Evolutionary conservation across 2,113 vertebrate genomes (phyloP).

Genomic region (Macquaria ambigua): DNA sequence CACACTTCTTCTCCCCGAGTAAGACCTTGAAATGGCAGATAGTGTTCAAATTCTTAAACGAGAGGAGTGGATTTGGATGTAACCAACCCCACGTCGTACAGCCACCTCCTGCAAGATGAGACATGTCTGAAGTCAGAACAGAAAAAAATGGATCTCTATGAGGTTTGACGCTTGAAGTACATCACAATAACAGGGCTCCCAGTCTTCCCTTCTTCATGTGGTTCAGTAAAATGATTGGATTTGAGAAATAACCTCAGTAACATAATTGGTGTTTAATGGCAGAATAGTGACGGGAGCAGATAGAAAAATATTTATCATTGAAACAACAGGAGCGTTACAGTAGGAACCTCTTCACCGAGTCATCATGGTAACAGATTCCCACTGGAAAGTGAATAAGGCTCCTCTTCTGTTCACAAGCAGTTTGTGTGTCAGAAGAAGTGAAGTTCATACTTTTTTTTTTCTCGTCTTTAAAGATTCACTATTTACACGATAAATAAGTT

Average conservation of each 20-base stretch:
- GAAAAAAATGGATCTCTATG: slow-evolving; percentile 55
- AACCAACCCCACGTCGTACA: slow-evolving; percentile 25
- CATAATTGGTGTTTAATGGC: slow-evolving; percentile 51
- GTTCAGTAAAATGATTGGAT: slow-evolving; percentile 48
- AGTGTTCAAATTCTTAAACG: slow-evolving; percentile 45
- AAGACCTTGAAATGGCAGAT: slow-evolving; percentile 57
- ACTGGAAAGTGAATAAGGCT: slow-evolving; percentile 79
- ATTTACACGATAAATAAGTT: slow-evolving; percentile 88
- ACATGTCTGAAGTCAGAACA: slow-evolving; percentile 46
- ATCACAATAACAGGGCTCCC: slow-evolving; percentile 46
- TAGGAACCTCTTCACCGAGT: slow-evolving; percentile 62
- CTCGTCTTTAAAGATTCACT: slow-evolving; percentile 78
- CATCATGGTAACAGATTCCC: slow-evolving; percentile 66
- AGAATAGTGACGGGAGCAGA: slow-evolving; percentile 73
- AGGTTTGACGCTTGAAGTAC: slow-evolving; percentile 53
- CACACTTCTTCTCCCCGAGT: slow-evolving; percentile 50
- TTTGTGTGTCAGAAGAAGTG: slow-evolving; percentile 82
- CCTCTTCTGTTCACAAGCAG: slow-evolving; percentile 79
- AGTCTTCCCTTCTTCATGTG: slow-evolving; percentile 34
- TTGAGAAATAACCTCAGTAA: slow-evolving; percentile 61
- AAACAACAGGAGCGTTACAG: slow-evolving; percentile 77
- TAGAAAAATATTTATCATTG: slow-evolving; percentile 87
- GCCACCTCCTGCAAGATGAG: slow-evolving; percentile 42
- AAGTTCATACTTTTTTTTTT: slow-evolving; percentile 74
- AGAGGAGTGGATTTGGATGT: slow-evolving; percentile 23